Percentiles rank a stretch among this genome's conserved stretches.
These are phyloP conservation scores for Pipistrellus pipistrellus DNA, from an alignment of 2,797 vertebrate species.

Conservation along the genomic window DNA sequence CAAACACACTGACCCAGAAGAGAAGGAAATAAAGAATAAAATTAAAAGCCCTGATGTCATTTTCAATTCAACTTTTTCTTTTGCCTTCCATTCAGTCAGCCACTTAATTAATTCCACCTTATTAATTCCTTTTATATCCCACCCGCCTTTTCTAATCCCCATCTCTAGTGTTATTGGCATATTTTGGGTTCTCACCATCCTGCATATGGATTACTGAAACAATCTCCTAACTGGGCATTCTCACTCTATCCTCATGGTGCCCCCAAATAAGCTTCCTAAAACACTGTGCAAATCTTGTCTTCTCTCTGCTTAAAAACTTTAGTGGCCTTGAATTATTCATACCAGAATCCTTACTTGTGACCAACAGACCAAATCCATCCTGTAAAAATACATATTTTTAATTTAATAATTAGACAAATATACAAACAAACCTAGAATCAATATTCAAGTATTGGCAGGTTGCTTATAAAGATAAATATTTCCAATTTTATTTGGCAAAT, in stretches of 20 bases:
- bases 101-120: slow-evolving; percentile 29
- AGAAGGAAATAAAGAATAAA: slow-evolving; percentile 34
- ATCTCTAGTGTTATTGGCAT: neutral
- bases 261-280: neutral
- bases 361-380: neutral
- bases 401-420: neutral
- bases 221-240: neutral
- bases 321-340: neutral
- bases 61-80: slow-evolving; percentile 5
- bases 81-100: neutral
- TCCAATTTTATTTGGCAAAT: neutral
- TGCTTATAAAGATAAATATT: neutral
- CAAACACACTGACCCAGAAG: neutral
- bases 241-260: neutral
- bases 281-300: neutral
- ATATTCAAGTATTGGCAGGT: slow-evolving; percentile 7
- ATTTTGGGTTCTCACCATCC: neutral
- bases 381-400: neutral
- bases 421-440: neutral
- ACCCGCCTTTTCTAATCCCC: neutral
- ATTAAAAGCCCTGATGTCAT: neutral
- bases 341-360: neutral
- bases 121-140: neutral
- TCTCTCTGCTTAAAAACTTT: neutral
- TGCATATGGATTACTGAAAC: neutral